Evolutionary conservation across 2,113 vertebrate genomes (phyloP).

Genomic region (Entomyzon cyanotis): DNA sequence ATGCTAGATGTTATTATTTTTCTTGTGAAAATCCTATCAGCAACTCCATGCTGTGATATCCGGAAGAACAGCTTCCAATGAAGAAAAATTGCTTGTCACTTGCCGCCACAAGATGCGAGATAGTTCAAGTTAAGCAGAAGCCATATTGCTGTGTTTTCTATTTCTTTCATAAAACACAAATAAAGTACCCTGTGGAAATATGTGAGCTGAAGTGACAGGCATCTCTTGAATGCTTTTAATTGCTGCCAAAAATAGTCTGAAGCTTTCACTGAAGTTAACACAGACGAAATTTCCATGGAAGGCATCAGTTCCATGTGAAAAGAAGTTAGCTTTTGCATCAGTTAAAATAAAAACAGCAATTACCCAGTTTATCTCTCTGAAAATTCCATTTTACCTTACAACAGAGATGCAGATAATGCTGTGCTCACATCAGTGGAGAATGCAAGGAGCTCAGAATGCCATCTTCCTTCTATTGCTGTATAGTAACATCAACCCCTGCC

Average conservation of each 20-base stretch:
- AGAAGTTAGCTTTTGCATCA: not conserved
- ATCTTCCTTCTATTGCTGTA: not conserved
- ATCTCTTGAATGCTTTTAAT: slow-evolving; percentile 62
- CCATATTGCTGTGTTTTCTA: slow-evolving; percentile 36
- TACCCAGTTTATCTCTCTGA: not conserved
- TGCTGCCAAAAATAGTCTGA: slow-evolving; percentile 56
- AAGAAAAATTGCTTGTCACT: slow-evolving; percentile 64
- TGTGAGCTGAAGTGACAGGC: slow-evolving; percentile 48
- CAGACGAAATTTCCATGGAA: slow-evolving; percentile 33
- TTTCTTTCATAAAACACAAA: slow-evolving; percentile 50
- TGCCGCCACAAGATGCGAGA: not conserved
- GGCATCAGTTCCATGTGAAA: not conserved
- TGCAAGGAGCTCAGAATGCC: not conserved
- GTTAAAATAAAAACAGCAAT: slow-evolving; percentile 25
- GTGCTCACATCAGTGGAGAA: not conserved
- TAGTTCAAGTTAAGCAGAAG: slow-evolving; percentile 49
- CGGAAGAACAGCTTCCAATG: slow-evolving; percentile 19
- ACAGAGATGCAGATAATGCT: not conserved
- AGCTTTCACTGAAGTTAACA: slow-evolving; percentile 40
- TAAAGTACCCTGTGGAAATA: slow-evolving; percentile 49
- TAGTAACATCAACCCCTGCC: not conserved
- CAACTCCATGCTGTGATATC: not conserved
- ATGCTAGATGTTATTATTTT: not conserved
- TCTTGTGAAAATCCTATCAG: slow-evolving; percentile 7
- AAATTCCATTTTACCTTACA: not conserved